Evolutionary conservation across 2,113 vertebrate species (phyloP).

Genomic region (Vimba vimba): DNA sequence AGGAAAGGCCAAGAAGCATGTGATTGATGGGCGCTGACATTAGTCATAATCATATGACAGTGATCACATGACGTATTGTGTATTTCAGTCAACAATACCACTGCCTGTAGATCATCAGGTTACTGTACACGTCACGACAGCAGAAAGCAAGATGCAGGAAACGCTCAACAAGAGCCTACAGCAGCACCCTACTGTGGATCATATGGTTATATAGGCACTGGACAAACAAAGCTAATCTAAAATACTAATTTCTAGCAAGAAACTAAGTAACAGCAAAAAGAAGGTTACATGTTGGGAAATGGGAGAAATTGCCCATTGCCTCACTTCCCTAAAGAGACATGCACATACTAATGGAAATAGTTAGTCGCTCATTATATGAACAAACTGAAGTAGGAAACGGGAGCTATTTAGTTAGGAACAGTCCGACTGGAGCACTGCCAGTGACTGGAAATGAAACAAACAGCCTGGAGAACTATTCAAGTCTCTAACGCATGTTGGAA

Average conservation of each 20-base stretch:
- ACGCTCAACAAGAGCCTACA: background rate
- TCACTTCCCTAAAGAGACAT: conserved; percentile 12
- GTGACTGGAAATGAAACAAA: background rate
- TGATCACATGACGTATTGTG: background rate
- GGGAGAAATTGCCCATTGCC: background rate
- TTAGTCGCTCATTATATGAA: background rate
- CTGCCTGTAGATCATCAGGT: background rate
- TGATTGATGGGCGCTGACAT: background rate
- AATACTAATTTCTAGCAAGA: background rate
- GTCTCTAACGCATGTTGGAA: background rate
- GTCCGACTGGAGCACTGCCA: background rate
- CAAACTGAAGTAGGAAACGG: background rate
- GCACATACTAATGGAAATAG: background rate
- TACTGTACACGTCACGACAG: conserved; percentile 2
- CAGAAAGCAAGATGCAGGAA: conserved; percentile 4
- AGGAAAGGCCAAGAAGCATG: conserved; percentile 11
- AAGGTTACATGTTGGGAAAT: background rate
- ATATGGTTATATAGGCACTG: background rate
- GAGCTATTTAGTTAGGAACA: background rate
- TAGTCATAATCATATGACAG: conserved; percentile 28
- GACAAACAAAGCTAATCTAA: background rate
- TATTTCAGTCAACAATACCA: background rate
- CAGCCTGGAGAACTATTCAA: background rate
- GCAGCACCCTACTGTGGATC: background rate
- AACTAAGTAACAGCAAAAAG: background rate